Base-by-base conservation (phyloP, 2,113 vertebrate genomes). In the Lota lota region DNA sequence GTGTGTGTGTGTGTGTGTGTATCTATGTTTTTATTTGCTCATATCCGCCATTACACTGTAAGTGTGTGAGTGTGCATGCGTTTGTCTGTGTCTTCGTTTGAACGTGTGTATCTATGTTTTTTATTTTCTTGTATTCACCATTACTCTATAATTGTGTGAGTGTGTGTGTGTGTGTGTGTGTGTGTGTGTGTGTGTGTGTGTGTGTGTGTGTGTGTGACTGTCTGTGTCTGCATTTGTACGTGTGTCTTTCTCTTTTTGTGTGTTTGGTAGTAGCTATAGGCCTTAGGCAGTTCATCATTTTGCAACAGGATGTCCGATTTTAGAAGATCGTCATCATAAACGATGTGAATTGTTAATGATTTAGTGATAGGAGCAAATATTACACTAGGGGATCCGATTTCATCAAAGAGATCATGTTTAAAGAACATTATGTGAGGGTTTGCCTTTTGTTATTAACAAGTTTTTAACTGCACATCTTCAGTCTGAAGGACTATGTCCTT, bases 1-100 rank as follows among this genome's bases (percentile, higher is more conserved):
- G 63, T 73, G 70, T 62, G 69, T 79, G 69, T 73, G 24, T 61
- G 33, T 50, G 59, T n/a, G 67, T 69, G 67, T 61, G 61, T 61
- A 19, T 76, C 57, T 68, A 60, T 76, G 63, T 79, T 56, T 65
- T 53, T 73, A 70, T 61, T 3, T 67, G 51, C n/a, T 22, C 33
- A 50, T 20, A 5, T 53, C 19, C 63, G 47, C 63, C 40, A 47
- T 47, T 47, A 47, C 40, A 47, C 1, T 47, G 7, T 47, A 2
- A 10, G 6, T 40, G 64, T 68, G 65, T 61, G 57, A 22, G 51
- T 40, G 61, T 22, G 21, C 24, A 47, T 53, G 60, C 66, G 73
- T 59, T 51, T 58, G 24, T 12, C 12, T 58, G 6, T 50, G 63
- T 74, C 3, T 20, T 33, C 53, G 19, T 33, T 5, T 50, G 20